Conservation (phyloP, 2,113 vertebrate species). For the Chaetodon auriga region DNA sequence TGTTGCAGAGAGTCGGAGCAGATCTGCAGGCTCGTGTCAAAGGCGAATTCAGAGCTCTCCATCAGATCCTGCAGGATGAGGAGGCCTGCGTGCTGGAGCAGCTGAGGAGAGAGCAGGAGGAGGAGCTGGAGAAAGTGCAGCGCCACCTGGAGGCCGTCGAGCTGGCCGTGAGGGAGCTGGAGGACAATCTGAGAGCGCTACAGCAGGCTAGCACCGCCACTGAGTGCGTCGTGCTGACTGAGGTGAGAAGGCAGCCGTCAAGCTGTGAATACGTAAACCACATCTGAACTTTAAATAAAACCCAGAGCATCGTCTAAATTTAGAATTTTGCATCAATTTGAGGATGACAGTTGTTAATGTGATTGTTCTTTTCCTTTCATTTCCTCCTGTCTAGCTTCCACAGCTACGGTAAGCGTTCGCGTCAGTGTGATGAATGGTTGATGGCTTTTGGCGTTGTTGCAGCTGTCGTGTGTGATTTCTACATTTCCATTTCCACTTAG, state of each 20-base stretch:
- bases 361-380: constrained; percentile 24
- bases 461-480: constrained; percentile 13
- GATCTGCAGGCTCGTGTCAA: constrained; percentile 83
- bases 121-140: constrained; percentile 74
- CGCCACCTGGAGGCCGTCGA: constrained; percentile 73
- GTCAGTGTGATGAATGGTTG: constrained; percentile 14
- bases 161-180: constrained; percentile 73
- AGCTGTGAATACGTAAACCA: not conserved
- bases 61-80: constrained; percentile 85
- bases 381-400: constrained; percentile 72
- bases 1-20: constrained; percentile 60
- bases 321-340: not conserved
- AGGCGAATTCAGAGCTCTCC: constrained; percentile 85
- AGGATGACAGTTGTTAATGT: constrained; percentile 33
- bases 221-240: constrained; percentile 61
- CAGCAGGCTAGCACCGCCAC: constrained; percentile 63
- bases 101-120: constrained; percentile 79
- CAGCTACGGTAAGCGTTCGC: constrained; percentile 74
- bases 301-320: not conserved
- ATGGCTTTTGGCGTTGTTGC: constrained; percentile 23
- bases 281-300: constrained; percentile 14
- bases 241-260: constrained; percentile 76
- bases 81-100: constrained; percentile 83
- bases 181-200: constrained; percentile 73
- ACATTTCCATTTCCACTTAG: constrained; percentile 12